Base-by-base conservation (phyloP, 2,888 invertebrate genomes). In the Mycalesis mineus region DNA sequence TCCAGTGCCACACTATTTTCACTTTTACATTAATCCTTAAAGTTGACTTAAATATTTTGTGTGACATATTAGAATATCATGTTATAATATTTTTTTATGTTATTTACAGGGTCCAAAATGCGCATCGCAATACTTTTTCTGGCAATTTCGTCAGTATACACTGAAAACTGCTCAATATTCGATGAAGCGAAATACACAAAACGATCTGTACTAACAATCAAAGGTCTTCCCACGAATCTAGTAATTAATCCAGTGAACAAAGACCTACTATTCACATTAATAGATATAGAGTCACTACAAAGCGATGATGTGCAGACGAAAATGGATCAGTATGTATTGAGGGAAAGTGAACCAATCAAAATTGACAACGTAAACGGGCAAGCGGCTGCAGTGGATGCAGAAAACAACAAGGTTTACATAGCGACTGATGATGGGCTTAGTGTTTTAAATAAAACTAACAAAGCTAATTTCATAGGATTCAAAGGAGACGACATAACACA, bases 401-500 rank as follows among this genome's bases (percentile, higher is more conserved):
- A 72, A 62, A 76, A 74, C 11, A 68, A 80, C 14, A 84, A 68
- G 70, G 80, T 86, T 0, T 88, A 84, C 50, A 77, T 89, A 54
- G 88, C 84, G 1, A 82, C 74, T 57, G 88, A 88, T 15, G 75
- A 78, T 50, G 89, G 89, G 1, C 66, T 89, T 0, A 73, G 76
- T 61, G 63, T 78, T 9, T 60, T 88, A 13, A 85, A 88, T 45
- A 69, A 69, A 39, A 75, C 80, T 1, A 68, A 82, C 44, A 73
- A 78, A 70, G 80, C 84, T 0, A 75, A 73, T 36, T 82, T 80
- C 33, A 8, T 82, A 29, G 81, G 79, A 49, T 64, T 86, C 1
- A 83, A 84, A 73, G 82, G 85, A 39, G 82, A 88, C 69, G 88
- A 89, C 47, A 82, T 89, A 29, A 86, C 88, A 0, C 86, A 88